These are phyloP conservation scores for Antigone vipio DNA, from an alignment of 2,113 vertebrate genomes.

Conservation along the genomic window DNA sequence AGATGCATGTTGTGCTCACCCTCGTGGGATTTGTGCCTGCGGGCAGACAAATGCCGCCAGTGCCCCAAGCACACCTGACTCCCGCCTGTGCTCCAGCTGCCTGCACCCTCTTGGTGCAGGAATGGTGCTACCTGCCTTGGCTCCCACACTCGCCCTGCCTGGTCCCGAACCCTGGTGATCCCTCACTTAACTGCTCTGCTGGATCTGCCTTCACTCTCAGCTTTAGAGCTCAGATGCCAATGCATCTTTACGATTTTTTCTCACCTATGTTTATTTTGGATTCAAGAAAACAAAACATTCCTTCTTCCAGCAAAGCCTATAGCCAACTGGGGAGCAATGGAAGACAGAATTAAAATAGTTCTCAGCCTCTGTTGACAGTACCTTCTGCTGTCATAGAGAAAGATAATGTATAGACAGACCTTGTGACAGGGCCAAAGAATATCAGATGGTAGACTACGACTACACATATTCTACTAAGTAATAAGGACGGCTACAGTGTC, in stretches of 20 bases:
- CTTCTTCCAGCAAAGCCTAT: background rate
- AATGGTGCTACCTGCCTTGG: too few species aligned
- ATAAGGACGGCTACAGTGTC: background rate
- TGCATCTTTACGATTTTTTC: background rate
- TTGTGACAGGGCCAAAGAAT: background rate
- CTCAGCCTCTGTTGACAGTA: background rate
- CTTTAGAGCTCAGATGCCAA: background rate
- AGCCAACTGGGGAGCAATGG: rapidly evolving
- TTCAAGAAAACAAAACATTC: background rate
- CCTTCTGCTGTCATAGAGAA: background rate
- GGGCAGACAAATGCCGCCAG: background rate
- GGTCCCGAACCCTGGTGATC: rapidly evolving
- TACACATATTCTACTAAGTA: background rate
- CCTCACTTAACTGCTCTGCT: rapidly evolving
- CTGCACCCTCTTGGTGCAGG: background rate
- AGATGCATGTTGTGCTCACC: rapidly evolving
- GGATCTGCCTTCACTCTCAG: background rate
- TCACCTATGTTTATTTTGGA: background rate
- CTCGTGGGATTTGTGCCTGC: rapidly evolving
- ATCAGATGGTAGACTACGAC: background rate
- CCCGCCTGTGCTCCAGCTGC: rapidly evolving
- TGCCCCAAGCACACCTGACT: rapidly evolving
- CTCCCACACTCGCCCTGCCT: background rate
- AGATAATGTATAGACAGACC: background rate
- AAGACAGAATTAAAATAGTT: background rate